phyloP scores from a whole-genome alignment of 2,113 vertebrate species.

The Crotalus helleri region DNA sequence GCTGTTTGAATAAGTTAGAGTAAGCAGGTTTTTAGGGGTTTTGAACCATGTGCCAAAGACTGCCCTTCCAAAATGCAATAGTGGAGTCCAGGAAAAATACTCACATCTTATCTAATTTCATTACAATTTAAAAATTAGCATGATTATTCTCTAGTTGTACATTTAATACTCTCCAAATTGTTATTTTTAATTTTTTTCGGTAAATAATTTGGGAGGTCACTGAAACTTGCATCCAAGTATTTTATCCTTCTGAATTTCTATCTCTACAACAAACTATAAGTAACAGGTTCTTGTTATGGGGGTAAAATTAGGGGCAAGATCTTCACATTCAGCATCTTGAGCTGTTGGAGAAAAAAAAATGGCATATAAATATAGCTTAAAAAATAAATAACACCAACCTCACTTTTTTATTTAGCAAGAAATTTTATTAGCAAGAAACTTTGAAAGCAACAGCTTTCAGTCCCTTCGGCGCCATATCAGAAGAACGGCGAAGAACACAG shows the following conservation, averaged over 20 bases:
- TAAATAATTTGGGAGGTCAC: not conserved
- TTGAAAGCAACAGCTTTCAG: not conserved
- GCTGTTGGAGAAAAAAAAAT: not conserved
- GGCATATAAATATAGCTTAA: not conserved
- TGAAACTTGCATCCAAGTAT: not conserved
- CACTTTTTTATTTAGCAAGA: not conserved
- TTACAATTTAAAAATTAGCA: not conserved
- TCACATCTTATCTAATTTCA: not conserved
- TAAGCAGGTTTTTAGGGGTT: not conserved
- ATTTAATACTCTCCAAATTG: not conserved
- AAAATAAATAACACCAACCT: not conserved
- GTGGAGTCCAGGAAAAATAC: not conserved
- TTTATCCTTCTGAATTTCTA: not conserved
- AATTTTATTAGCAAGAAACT: not conserved
- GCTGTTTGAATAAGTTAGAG: not conserved
- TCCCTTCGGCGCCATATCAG: not conserved
- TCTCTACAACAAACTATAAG: not conserved
- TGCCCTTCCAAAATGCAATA: not conserved
- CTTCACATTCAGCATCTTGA: not conserved
- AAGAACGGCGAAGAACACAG: not conserved
- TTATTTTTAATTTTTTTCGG: no score
- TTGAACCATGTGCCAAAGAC: not conserved
- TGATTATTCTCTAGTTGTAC: not conserved
- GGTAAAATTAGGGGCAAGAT: not conserved
- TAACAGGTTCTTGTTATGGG: not conserved